These are phyloP conservation scores for Aleadryas rufinucha DNA, from an alignment of 2,113 vertebrate genomes.

Conservation along the genomic window DNA sequence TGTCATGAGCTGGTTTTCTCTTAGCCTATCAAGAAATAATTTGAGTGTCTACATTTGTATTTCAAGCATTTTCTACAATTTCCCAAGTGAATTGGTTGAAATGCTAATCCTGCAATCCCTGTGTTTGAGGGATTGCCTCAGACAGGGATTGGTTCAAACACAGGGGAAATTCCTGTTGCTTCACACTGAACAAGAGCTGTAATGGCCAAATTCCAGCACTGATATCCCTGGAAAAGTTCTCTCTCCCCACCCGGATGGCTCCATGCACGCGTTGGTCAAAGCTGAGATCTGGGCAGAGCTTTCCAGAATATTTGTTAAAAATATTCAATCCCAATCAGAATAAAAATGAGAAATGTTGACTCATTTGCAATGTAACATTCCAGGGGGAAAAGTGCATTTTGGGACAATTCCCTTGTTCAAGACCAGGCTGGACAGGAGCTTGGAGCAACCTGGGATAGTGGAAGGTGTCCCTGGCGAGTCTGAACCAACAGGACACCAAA, in stretches of 20 bases:
- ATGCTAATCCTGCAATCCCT: background rate
- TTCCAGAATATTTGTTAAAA: background rate
- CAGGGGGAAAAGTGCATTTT: background rate
- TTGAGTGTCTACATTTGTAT: background rate
- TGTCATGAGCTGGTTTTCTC: background rate
- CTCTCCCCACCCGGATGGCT: background rate
- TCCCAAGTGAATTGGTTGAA: background rate
- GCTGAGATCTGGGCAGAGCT: background rate
- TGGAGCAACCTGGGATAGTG: background rate
- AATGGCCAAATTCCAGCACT: background rate
- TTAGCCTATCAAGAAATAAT: background rate
- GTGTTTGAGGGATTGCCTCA: background rate
- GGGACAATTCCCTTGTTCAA: background rate
- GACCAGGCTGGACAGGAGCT: background rate
- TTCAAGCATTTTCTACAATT: background rate
- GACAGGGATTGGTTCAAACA: background rate
- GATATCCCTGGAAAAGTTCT: background rate
- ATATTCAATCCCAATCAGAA: background rate
- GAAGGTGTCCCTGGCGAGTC: background rate
- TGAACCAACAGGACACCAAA: background rate
- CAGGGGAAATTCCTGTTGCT: background rate
- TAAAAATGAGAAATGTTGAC: background rate
- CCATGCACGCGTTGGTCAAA: background rate
- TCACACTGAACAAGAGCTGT: background rate
- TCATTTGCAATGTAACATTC: background rate